Conservation (phyloP, 1,140 invertebrate species). For the Euwallacea similis region DNA sequence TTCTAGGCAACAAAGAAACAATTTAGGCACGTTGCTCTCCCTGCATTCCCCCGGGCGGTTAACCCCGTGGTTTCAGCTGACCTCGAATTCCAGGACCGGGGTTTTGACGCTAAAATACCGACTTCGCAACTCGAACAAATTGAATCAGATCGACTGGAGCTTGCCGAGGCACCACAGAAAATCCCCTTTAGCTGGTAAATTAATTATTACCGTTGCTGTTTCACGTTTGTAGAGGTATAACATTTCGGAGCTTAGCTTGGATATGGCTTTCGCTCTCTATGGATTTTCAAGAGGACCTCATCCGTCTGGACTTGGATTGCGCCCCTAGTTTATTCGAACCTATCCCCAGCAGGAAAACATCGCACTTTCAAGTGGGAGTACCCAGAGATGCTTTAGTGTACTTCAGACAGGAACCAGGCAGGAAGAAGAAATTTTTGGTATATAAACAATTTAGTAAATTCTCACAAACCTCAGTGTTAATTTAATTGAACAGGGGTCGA, state of each 20-base stretch:
- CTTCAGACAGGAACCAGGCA: constrained; percentile 56
- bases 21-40: constrained; percentile 55
- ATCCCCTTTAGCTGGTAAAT: constrained; percentile 52
- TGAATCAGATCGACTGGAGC: constrained; percentile 51
- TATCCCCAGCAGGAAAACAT: constrained; percentile 37
- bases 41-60: constrained; percentile 55
- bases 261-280: constrained; percentile 49
- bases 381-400: constrained; percentile 55
- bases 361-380: constrained; percentile 44
- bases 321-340: constrained; percentile 49
- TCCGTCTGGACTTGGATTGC: constrained; percentile 52
- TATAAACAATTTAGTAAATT: neutral
- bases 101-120: constrained; percentile 51
- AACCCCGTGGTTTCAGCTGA: constrained; percentile 56
- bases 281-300: constrained; percentile 45
- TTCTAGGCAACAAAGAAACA: constrained; percentile 54
- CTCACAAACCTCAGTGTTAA: neutral
- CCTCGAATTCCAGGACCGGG: constrained; percentile 52
- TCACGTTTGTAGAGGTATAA: constrained; percentile 18
- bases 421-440: constrained; percentile 57
- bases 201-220: neutral
- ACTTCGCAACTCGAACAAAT: constrained; percentile 45
- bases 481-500: constrained; percentile 47
- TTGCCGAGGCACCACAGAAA: constrained; percentile 50
- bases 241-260: constrained; percentile 47